Conservation (phyloP, 2,888 invertebrate genomes). For the Marronus borbonicus region DNA sequence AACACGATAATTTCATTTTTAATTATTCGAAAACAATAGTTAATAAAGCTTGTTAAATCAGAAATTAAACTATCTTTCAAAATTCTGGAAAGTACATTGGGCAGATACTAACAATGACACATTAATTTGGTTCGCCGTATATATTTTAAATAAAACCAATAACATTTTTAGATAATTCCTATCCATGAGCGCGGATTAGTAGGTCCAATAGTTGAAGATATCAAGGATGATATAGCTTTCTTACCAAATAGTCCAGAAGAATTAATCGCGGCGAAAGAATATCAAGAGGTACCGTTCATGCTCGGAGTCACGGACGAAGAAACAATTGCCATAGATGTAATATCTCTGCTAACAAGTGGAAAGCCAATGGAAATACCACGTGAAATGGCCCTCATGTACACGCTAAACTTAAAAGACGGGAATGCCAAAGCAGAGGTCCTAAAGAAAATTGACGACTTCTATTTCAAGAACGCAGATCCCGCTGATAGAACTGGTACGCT, state of each 20-base stretch:
- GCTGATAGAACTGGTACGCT: neutral
- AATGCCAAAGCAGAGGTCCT: conserved; percentile 22
- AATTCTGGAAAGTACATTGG: too few relatives aligned
- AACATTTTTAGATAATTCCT: conserved; percentile 29
- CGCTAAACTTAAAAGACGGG: conserved; percentile 28
- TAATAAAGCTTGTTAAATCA: too few relatives aligned
- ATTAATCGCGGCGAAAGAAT: conserved; percentile 35
- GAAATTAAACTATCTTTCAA: too few relatives aligned
- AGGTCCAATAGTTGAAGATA: conserved; percentile 40
- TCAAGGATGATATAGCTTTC: conserved; percentile 25
- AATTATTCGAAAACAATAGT: too few relatives aligned
- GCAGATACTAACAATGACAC: too few relatives aligned
- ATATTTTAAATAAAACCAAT: neutral
- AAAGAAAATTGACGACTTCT: conserved; percentile 30
- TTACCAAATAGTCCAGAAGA: conserved; percentile 22
- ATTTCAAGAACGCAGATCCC: neutral
- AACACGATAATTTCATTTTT: too few relatives aligned
- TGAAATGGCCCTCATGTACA: conserved; percentile 12
- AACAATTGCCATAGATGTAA: conserved; percentile 12
- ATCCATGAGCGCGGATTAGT: conserved; percentile 26
- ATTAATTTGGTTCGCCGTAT: too few relatives aligned
- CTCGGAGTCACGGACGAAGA: conserved; percentile 44
- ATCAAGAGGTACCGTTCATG: conserved; percentile 45
- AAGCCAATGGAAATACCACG: neutral
- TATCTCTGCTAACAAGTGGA: conserved; percentile 3